Base-by-base conservation (phyloP, 2,113 vertebrate genomes). In the Salvelinus sp. region DNA sequence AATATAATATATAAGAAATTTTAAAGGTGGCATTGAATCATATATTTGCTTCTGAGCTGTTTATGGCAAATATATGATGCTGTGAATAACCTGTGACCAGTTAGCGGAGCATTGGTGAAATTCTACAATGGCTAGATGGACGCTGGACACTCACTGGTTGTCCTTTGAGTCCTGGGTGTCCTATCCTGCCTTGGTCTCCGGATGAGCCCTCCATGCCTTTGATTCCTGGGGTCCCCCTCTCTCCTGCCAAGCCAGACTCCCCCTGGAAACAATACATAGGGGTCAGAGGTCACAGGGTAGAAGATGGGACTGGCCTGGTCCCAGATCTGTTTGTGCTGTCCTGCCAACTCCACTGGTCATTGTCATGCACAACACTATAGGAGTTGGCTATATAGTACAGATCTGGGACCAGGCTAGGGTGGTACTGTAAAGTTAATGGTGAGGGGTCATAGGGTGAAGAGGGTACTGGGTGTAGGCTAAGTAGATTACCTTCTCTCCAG, bases 141-240 rank as follows among this genome's bases (percentile, higher is more conserved):
- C 5, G 70, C 25, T 33, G 2, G 33, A 54, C 60, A 94, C 96
- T 18, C 91, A 99, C 98, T 80, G 73, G 75, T 74, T 93, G 92
- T 75, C 96, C 96, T 92, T 95, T 96, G 70, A 88, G 72, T 22
- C 96, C 97, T 44, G 69, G 2, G 3, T 95, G 91, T 76, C 98
- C 97, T 78, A 80, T 79, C 72, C 33, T 89, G 88, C 98, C 98
- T 91, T 99, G 97, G 89, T 98, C 95, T 81, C 97, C 97, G 6
- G 91, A 77, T 5, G 90, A 74, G 64, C 97, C 98, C 81, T 83
- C 85, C 72, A 91, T 81, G 68, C 98, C 97, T 90, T 94, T 96
- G 70, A 82, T 79, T 71, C 97, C 97, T 66, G 85, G 76, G 28
- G 88, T 83, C 73, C 98, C 98, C 70, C 93, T 92, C 72, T 97